Conservation (phyloP, 1,140 invertebrate species). For the Laupala kohalensis region DNA sequence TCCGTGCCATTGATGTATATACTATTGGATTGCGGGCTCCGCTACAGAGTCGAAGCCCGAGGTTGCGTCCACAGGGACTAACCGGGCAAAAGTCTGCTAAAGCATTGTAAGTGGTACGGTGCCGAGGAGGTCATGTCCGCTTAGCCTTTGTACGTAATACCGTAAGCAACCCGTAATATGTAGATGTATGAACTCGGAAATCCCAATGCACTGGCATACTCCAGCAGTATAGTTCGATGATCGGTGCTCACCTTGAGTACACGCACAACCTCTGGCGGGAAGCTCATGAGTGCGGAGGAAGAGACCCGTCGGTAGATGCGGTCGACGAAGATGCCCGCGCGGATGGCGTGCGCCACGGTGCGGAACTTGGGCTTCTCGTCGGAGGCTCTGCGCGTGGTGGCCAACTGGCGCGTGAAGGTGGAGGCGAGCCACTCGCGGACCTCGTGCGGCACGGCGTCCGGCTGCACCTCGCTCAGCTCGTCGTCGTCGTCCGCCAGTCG, state of each 20-base stretch:
- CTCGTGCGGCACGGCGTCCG: conserved; percentile 86
- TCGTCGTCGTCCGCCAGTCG: conserved; percentile 79
- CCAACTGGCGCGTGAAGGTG: conserved; percentile 88
- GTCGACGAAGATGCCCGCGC: conserved; percentile 95
- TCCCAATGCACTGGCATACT: too few species aligned
- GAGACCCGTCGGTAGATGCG: conserved; percentile 83
- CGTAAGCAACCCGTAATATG: too few species aligned
- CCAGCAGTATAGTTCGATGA: too few species aligned
- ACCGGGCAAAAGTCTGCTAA: too few species aligned
- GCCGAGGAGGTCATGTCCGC: too few species aligned
- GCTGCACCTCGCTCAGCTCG: conserved; percentile 88
- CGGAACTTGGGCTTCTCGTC: conserved; percentile 80
- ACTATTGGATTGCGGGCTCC: too few species aligned
- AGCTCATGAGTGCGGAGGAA: conserved; percentile 72
- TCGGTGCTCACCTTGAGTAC: conserved; percentile 64
- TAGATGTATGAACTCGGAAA: too few species aligned
- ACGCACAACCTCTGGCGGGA: conserved; percentile 74
- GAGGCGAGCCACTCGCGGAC: conserved; percentile 94
- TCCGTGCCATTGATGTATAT: too few species aligned
- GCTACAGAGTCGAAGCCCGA: too few species aligned
- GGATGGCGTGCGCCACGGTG: conserved; percentile 92
- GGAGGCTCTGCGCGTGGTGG: conserved; percentile 52
- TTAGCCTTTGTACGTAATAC: too few species aligned
- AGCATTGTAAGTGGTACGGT: too few species aligned
- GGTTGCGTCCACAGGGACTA: too few species aligned